Conservation (phyloP, 1,140 invertebrate species). For the Holcopasites calliopsidis region DNA sequence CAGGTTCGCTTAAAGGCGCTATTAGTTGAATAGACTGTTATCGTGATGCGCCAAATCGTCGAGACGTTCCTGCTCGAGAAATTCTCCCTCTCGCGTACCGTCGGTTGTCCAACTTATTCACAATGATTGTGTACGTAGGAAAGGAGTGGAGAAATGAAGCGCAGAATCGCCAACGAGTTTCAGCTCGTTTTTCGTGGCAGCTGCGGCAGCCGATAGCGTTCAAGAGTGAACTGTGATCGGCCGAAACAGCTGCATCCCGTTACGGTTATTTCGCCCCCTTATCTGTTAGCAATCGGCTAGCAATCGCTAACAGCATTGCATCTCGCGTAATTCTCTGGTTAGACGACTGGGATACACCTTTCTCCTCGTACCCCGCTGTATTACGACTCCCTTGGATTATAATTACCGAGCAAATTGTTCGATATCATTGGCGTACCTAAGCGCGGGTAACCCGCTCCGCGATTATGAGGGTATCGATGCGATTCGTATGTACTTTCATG, state of each 20-base stretch:
- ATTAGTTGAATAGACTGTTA: conserved; percentile 33
- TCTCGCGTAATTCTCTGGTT: conserved; percentile 20
- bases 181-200: conserved; percentile 27
- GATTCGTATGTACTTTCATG: background rate
- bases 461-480: too few relatives aligned
- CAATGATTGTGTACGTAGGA: background rate
- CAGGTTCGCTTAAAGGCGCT: conserved; percentile 44
- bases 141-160: background rate
- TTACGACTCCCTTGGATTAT: conserved; percentile 51
- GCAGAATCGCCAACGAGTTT: background rate
- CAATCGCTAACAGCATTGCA: conserved; percentile 3
- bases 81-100: background rate
- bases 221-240: conserved; percentile 54
- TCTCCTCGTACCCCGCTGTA: conserved; percentile 10
- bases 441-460: background rate
- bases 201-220: conserved; percentile 56
- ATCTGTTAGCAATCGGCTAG: conserved; percentile 58
- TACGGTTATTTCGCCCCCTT: conserved; percentile 42
- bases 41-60: conserved; percentile 20
- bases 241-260: conserved; percentile 71
- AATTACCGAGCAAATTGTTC: conserved; percentile 71
- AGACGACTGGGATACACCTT: conserved; percentile 2
- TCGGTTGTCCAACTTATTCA: background rate
- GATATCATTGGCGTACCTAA: conserved; percentile 46
- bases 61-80: background rate